Evolutionary conservation across 1,140 invertebrate genomes (phyloP).

Genomic region (Zaprionus ornatus): DNA sequence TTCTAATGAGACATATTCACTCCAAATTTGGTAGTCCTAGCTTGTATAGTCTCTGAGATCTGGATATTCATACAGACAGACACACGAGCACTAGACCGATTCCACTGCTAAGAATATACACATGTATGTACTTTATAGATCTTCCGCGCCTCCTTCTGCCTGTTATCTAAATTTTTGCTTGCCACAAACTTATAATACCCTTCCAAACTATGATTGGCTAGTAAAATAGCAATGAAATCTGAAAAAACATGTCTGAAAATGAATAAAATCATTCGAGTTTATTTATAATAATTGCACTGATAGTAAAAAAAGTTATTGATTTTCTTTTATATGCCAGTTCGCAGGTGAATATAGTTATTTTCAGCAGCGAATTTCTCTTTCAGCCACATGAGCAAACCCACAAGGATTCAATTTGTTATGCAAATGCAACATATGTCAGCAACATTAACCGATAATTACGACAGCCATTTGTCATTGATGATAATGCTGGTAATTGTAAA

Average conservation of each 20-base stretch:
- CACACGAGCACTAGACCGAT: too few relatives aligned
- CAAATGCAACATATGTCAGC: constrained; percentile 74
- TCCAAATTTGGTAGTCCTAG: too few relatives aligned
- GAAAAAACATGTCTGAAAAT: background rate
- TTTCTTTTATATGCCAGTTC: background rate
- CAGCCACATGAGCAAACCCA: constrained; percentile 5
- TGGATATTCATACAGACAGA: too few relatives aligned
- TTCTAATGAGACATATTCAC: too few relatives aligned
- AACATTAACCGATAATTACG: constrained; percentile 79
- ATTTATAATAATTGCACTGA: background rate
- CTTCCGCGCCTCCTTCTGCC: too few relatives aligned
- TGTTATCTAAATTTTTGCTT: too few relatives aligned
- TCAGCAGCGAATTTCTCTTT: background rate
- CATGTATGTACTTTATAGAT: too few relatives aligned
- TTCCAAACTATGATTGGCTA: too few relatives aligned
- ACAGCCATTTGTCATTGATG: constrained; percentile 71
- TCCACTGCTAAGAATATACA: too few relatives aligned
- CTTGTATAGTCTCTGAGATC: too few relatives aligned
- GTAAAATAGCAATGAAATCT: background rate
- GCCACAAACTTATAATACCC: too few relatives aligned
- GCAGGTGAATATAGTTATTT: background rate
- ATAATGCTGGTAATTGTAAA: constrained; percentile 57
- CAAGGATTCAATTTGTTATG: constrained; percentile 46
- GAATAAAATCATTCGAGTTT: background rate
- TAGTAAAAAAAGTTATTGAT: background rate